Evolutionary conservation across 2,888 invertebrate genomes (phyloP).

Genomic region (Cancer borealis): DNA sequence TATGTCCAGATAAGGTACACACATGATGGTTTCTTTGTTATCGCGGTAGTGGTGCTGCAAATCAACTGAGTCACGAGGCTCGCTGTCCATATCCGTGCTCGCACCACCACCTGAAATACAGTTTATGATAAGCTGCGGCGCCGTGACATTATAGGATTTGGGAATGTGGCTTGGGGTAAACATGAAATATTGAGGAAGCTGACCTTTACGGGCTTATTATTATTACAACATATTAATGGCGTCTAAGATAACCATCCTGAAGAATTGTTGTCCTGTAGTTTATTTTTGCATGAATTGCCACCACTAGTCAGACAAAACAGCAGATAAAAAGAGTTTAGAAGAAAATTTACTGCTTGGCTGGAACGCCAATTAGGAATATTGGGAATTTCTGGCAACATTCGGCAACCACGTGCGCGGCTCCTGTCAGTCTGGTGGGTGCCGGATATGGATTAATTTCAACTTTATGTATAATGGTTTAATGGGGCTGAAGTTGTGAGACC

Average conservation of each 20-base stretch:
- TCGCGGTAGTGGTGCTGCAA: not conserved
- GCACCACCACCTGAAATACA: not conserved
- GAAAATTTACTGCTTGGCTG: conserved; percentile 31
- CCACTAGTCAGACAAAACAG: not conserved
- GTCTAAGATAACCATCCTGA: not conserved
- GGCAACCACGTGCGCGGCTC: conserved; percentile 59
- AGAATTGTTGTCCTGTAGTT: not conserved
- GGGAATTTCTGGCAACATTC: conserved; percentile 51
- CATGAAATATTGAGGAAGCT: conserved; percentile 17
- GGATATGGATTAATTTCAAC: conserved; percentile 13
- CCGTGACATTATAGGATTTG: conserved; percentile 2
- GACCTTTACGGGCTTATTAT: not conserved
- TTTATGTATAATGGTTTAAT: not conserved
- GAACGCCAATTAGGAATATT: conserved; percentile 46
- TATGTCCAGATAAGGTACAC: not conserved
- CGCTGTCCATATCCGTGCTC: not conserved
- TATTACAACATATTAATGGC: not conserved
- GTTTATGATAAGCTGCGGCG: not conserved
- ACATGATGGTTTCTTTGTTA: not conserved
- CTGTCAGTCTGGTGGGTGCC: not conserved
- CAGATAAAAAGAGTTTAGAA: conserved; percentile 25
- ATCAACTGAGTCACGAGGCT: not conserved
- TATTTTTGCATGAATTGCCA: conserved; percentile 7
- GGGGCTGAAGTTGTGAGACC: not conserved
- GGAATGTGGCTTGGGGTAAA: not conserved